A percentile compares a stretch with the other conserved stretches of the same genome.
Conservation (phyloP, 2,113 vertebrate genomes). For the Chitala chitala region DNA sequence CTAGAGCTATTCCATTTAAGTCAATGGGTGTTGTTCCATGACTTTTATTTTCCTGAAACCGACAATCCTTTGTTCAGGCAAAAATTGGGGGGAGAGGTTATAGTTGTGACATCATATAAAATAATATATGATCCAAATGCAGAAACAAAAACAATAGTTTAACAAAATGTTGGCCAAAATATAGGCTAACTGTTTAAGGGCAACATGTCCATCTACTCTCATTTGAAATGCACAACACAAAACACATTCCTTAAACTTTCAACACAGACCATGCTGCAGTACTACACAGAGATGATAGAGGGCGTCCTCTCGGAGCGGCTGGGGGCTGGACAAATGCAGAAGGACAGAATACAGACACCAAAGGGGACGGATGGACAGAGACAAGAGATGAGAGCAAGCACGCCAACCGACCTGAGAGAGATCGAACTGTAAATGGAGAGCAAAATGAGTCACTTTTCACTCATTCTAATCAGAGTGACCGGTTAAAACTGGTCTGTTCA, state of each 20-base stretch:
- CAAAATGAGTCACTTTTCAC: constrained; percentile 8
- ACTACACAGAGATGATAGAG: constrained; percentile 66
- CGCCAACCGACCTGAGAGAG: constrained; percentile 66
- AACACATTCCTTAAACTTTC: background rate
- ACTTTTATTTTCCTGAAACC: too few species aligned
- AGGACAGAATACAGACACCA: constrained; percentile 23
- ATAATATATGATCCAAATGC: too few species aligned
- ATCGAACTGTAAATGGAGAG: constrained; percentile 55
- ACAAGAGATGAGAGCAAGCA: constrained; percentile 56
- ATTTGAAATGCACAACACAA: too few species aligned
- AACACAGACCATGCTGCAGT: constrained; percentile 58
- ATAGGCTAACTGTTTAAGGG: too few species aligned
- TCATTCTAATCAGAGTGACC: constrained; percentile 44
- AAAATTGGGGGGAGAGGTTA: too few species aligned
- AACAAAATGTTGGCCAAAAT: too few species aligned
- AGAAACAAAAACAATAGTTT: too few species aligned
- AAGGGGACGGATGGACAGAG: constrained; percentile 49
- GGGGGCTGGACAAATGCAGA: constrained; percentile 25
- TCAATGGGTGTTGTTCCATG: too few species aligned
- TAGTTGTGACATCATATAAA: too few species aligned
- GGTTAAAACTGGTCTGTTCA: constrained; percentile 62
- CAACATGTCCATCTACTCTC: too few species aligned
- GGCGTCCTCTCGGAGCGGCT: constrained; percentile 56
- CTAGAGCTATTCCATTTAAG: too few species aligned
- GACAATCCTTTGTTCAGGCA: too few species aligned